Evolutionary conservation across 2,888 invertebrate genomes (phyloP).

Genomic region (Leptopterna dolabrata): DNA sequence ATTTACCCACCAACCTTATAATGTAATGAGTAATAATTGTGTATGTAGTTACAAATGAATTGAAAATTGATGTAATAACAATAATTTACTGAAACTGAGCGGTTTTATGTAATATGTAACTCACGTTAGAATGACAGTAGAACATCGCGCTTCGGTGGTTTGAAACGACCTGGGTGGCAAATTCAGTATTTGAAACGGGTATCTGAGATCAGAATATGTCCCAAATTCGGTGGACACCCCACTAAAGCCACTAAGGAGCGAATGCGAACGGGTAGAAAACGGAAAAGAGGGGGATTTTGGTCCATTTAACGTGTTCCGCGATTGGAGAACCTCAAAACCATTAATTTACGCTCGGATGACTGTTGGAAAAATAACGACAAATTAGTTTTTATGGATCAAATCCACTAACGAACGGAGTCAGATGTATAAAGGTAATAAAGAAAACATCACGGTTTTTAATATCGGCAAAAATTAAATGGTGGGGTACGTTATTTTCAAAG

Average conservation of each 20-base stretch:
- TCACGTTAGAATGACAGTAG: too few relatives aligned
- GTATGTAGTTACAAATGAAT: too few relatives aligned
- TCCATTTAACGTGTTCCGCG: not conserved
- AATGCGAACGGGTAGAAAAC: not conserved
- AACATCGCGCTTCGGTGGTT: too few relatives aligned
- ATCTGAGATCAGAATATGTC: not conserved
- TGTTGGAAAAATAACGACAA: constrained; percentile 8
- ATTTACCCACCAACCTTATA: too few relatives aligned
- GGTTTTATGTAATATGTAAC: too few relatives aligned
- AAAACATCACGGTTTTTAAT: not conserved
- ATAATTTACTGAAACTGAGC: too few relatives aligned
- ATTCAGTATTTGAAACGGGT: not conserved
- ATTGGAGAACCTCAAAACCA: constrained; percentile 4
- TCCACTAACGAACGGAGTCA: constrained; percentile 3
- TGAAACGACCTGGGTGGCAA: too few relatives aligned
- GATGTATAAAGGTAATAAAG: not conserved
- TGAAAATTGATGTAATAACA: too few relatives aligned
- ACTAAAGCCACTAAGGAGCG: not conserved
- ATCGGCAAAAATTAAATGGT: not conserved
- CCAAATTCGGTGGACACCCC: not conserved
- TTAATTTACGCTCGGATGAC: constrained; percentile 2
- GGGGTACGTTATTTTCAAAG: not conserved
- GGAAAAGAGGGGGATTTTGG: not conserved
- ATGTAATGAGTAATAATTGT: too few relatives aligned
- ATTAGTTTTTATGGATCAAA: constrained; percentile 11